Base-by-base conservation (phyloP, 2,113 vertebrate species). In the Anarrhichthys ocellatus region DNA sequence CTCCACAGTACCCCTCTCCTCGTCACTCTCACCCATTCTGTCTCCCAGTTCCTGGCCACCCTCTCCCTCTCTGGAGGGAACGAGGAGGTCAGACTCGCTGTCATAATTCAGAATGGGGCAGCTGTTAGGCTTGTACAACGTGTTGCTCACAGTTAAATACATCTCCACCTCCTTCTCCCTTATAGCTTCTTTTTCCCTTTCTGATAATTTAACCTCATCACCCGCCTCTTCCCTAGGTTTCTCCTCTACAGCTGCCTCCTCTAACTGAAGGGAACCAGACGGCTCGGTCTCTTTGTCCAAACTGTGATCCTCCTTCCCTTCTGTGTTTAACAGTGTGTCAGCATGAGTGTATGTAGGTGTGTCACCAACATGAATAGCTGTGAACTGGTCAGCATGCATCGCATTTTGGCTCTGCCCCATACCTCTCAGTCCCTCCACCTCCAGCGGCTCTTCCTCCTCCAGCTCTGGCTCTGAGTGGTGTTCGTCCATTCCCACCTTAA, bases 81-180 rank as follows among this genome's bases (percentile, higher is more conserved):
- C 22, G 3, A 48, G 75, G 29, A 78, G 42, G 5, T 90, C 87
- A 65, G 82, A 61, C 15, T 78, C 71, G 1, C 58, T n/a, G 1
- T 88, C 74, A 59, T 80, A 89, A 50, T 73, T 86, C 34, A 94
- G 91, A 76, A 88, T 89, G 48, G 93, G 94, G 85, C 94, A 94
- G 90, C 94, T 95, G 79, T 36, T 90, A 0, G 89, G 90, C 67
- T 94, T 95, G 80, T 93, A 94, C 17, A 95, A 81, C 0, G 74
- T 76, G 79, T 78, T 89, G 62, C 80, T 90, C 27, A 84, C 79
- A 29, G 77, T 83, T 75, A 93, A 81, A 87, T 67, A 87, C 72
- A 81, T 76, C 27, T 92, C 83, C 29, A 61, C 54, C 50, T 94
- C 91, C 20, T 82, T 72, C 24, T 88, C 20, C 42, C 11, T 75